Base-by-base conservation (phyloP, 2,888 invertebrate genomes). In the Taenaris catops region DNA sequence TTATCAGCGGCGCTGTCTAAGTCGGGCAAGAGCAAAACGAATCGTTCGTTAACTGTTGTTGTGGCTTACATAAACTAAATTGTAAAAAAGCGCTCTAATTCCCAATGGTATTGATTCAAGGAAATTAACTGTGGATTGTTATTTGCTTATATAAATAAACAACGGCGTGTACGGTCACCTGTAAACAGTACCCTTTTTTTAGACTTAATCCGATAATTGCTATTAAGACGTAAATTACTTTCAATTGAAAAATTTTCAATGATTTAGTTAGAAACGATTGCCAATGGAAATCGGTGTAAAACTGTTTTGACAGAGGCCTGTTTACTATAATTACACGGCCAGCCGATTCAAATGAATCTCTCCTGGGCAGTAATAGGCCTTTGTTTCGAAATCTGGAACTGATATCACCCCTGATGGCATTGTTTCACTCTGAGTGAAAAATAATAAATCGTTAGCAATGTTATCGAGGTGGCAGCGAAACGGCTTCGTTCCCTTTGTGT, bases 321-420 rank as follows among this genome's bases (percentile, higher is more conserved):
- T n/a, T 11, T 16, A 7, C 12, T 25, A 25, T 29, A 35, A 43
- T 39, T 17, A 43, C 29, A 20, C 9, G 16, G 36, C 19, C 20
- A 20, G 28, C 18, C 20, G 31, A 3, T 35, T 37, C 20, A 34
- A 39, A 44, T 34, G 17, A 32, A n/a, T 29, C 34, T 40, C 36
- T 25, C 31, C 21, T 19, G 19, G n/a, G 29, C 37, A 21, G 34
- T 41, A 42, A 44, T 40, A 36, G 39, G 34, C 47, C 35, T 41
- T 45, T 47, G 47, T 47, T 44, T 35, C 25, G 33, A 24, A 40
- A 44, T 42, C 38, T 37, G 34, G 23, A 36, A 19, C 40, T 41
- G 44, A 42, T 44, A 44, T 38, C 39, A 36, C 24, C 12, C 16
- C 35, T 26, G 35, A 36, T 34, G 25, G 17, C 23, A 37, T 45